Base-by-base conservation (phyloP, 1,140 invertebrate species). In the Hirudo medicinalis region DNA sequence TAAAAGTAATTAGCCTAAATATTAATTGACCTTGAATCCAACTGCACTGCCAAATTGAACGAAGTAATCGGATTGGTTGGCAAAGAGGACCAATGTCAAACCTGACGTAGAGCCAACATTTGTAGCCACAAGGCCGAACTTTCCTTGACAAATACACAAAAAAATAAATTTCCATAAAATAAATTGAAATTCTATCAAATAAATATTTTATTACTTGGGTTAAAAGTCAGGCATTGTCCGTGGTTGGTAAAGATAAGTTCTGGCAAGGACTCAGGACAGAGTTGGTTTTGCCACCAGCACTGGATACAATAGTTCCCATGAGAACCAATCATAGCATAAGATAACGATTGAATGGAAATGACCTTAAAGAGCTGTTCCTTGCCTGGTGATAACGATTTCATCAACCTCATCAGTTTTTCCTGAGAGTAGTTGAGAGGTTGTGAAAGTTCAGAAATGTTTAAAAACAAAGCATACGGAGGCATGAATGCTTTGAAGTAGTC, bases 41-140 rank as follows among this genome's bases (percentile, higher is more conserved):
- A 32, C 22, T 32, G 57, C 9, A 11, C 8, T 22, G 9, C 22
- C 15, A 6, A 25, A 32, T 63, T 63, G 57, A 32, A 63, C 29
- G 57, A 70, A 54, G 53, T 70, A 70, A n/a, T 70, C 69, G 8
- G n/a, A n/a, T 4, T 70, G 43, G 53, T 70, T 70, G 69, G 49
- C 69, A 25, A 49, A 70, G 6, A 70, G 29, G 2, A 70, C 29
- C 22, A 70, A 27, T 19, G 40, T 49, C 69, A 70, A 54, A 53
- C 69, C 69, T 1, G 25, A 27, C 11, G 53, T 70, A 2, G 69
- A n/a, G 2, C 69, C 69, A n/a, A 32, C 22, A 22, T 32, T 63
- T 63, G 22, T 63, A 25, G 15, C 57, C 29, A 20, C 8, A 13
- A 63, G 57, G 17, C 29, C 29, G 3, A 25, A 32, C 22, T 63